A percentile compares a stretch with the other conserved stretches of the same genome.
These are phyloP conservation scores for Hipposideros armiger DNA, from an alignment of 2,113 vertebrate species.

Conservation along the genomic window DNA sequence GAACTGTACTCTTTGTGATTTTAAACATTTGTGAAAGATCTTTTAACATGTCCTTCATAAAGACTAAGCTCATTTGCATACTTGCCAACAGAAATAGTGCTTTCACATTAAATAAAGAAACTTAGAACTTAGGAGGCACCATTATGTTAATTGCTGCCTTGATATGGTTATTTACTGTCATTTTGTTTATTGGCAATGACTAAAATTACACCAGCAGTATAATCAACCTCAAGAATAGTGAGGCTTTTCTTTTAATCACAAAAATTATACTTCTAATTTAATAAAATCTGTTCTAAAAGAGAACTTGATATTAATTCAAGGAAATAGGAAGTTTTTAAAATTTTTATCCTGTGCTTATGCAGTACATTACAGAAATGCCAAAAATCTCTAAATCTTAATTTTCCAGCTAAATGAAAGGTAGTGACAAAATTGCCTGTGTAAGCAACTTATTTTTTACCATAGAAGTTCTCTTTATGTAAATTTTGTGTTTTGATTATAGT, in stretches of 20 bases:
- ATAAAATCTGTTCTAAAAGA: constrained; percentile 70
- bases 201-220: constrained; percentile 63
- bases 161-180: constrained; percentile 78
- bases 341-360: constrained; percentile 43
- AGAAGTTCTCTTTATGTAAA: background rate
- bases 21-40: constrained; percentile 78
- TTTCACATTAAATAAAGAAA: constrained; percentile 77
- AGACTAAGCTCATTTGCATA: constrained; percentile 72
- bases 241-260: constrained; percentile 79
- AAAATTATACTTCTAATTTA: constrained; percentile 81
- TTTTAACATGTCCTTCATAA: constrained; percentile 74
- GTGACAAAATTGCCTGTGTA: constrained; percentile 36
- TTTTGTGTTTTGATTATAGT: background rate
- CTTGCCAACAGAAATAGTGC: constrained; percentile 66
- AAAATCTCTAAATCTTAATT: constrained; percentile 60
- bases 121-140: constrained; percentile 72
- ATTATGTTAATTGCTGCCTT: constrained; percentile 81
- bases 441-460: constrained; percentile 27
- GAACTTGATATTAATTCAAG: constrained; percentile 71
- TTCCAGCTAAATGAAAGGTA: constrained; percentile 40
- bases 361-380: constrained; percentile 37
- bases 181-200: constrained; percentile 81
- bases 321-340: constrained; percentile 29
- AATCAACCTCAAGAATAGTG: constrained; percentile 60
- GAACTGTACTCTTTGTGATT: constrained; percentile 35